Conservation (phyloP, 2,113 vertebrate species). For the Paradoxurus hermaphroditus region DNA sequence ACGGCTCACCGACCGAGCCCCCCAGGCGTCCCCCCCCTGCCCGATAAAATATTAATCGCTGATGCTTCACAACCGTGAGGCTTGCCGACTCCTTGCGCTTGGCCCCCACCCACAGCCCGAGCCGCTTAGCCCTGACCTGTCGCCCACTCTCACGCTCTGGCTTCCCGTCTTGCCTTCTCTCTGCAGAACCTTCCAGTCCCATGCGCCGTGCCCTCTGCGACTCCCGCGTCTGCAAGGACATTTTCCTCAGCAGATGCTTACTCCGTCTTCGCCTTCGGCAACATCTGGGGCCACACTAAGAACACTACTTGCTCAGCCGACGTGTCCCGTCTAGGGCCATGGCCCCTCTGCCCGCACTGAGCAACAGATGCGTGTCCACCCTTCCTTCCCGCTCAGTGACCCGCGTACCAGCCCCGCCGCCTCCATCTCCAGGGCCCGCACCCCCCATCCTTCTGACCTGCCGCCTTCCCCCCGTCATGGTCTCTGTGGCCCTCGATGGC, state of each 20-base stretch:
- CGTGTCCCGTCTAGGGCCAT: not conserved
- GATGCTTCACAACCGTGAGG: not conserved
- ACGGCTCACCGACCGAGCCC: too few relatives aligned
- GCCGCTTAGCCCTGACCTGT: not conserved
- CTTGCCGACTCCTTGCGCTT: not conserved
- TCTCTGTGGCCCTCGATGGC: not conserved
- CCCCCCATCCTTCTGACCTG: not conserved
- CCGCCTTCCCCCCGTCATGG: too few relatives aligned
- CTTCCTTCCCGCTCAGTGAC: not conserved
- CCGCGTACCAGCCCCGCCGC: fast-evolving
- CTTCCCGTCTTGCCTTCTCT: not conserved
- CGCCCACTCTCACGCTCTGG: not conserved
- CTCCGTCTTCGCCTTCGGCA: not conserved
- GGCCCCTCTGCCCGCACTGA: not conserved
- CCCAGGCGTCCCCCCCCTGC: too few relatives aligned
- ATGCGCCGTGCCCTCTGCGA: not conserved
- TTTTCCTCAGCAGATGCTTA: not conserved
- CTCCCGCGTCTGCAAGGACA: not conserved
- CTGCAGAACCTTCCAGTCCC: not conserved
- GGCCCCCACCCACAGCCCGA: not conserved
- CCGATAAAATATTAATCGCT: not conserved
- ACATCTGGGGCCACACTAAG: not conserved
- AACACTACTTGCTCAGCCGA: not conserved
- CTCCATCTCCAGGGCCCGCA: too few relatives aligned
- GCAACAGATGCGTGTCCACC: not conserved